A percentile compares a stretch with the other conserved stretches of the same genome.
Conservation (phyloP, 2,113 vertebrate species). For the Pycnonotus jocosus region DNA sequence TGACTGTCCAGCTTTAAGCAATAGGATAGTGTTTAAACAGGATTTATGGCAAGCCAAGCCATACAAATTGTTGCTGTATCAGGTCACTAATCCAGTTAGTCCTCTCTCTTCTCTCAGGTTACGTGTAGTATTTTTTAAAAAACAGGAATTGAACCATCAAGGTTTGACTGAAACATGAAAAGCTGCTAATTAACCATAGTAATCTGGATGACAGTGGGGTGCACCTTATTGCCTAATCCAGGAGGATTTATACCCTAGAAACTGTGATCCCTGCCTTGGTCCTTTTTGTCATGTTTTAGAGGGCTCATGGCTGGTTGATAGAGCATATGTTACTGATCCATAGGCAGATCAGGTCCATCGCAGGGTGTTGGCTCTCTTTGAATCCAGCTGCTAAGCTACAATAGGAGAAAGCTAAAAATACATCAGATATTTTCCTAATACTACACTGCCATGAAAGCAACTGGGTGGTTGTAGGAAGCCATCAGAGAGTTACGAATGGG, state of each 20-base stretch:
- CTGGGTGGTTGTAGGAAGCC: not conserved
- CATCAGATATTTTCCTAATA: conserved; percentile 45
- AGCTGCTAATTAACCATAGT: conserved; percentile 1
- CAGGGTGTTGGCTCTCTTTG: not conserved
- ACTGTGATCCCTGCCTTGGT: not conserved
- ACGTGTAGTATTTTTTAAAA: not conserved
- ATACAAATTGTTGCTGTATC: conserved; percentile 22
- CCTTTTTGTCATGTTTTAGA: not conserved
- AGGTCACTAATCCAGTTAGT: conserved; percentile 47
- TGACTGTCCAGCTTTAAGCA: not conserved
- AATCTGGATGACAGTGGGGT: not conserved
- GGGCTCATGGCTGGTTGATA: not conserved
- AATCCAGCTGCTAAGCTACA: conserved; percentile 44
- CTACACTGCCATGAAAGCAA: not conserved
- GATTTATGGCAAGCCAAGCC: conserved; percentile 29
- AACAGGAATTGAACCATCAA: not conserved
- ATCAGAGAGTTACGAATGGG: not conserved
- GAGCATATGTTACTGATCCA: not conserved
- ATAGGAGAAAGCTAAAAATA: conserved; percentile 60
- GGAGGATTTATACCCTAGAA: not conserved
- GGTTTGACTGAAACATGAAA: not conserved
- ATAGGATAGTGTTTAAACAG: conserved; percentile 28
- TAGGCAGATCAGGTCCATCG: not conserved
- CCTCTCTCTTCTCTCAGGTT: conserved; percentile 40
- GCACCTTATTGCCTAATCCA: not conserved